Evolutionary conservation across 2,113 vertebrate species (phyloP).

Genomic region (Cololabis saira): DNA sequence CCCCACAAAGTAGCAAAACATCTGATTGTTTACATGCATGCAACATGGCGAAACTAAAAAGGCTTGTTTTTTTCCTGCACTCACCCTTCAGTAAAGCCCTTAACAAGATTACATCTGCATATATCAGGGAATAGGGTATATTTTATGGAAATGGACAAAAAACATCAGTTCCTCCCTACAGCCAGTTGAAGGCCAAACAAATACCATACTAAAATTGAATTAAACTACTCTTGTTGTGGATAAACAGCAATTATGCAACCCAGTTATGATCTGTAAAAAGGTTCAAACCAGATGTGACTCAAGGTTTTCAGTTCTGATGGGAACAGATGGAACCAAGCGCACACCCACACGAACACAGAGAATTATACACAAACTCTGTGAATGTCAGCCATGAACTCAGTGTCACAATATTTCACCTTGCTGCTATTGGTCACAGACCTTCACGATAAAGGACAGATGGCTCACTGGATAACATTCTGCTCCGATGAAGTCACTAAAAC

Average conservation of each 20-base stretch:
- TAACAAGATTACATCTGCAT: not conserved
- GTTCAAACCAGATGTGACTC: conserved; percentile 48
- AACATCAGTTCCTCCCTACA: not conserved
- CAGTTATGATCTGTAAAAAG: conserved; percentile 22
- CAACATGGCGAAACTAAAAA: too few species aligned
- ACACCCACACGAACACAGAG: conserved; percentile 1
- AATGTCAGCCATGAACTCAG: not conserved
- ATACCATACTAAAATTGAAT: not conserved
- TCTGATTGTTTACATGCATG: too few species aligned
- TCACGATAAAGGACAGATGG: conserved; percentile 43
- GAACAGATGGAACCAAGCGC: conserved; percentile 27
- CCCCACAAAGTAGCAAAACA: too few species aligned
- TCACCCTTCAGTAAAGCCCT: not conserved
- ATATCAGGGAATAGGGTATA: not conserved
- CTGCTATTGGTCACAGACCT: conserved; percentile 34
- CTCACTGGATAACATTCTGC: conserved; percentile 22
- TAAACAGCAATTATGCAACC: not conserved
- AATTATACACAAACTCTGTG: conserved; percentile 8
- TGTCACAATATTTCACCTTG: conserved; percentile 24
- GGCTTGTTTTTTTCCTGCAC: too few species aligned
- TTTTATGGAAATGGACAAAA: not conserved
- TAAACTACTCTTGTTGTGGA: not conserved
- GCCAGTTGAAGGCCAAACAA: not conserved
- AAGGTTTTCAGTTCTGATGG: conserved; percentile 12
- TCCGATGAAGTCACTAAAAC: conserved; percentile 41